These are phyloP conservation scores for Rhagologus leucostigma DNA, from an alignment of 2,113 vertebrate species.

Conservation along the genomic window DNA sequence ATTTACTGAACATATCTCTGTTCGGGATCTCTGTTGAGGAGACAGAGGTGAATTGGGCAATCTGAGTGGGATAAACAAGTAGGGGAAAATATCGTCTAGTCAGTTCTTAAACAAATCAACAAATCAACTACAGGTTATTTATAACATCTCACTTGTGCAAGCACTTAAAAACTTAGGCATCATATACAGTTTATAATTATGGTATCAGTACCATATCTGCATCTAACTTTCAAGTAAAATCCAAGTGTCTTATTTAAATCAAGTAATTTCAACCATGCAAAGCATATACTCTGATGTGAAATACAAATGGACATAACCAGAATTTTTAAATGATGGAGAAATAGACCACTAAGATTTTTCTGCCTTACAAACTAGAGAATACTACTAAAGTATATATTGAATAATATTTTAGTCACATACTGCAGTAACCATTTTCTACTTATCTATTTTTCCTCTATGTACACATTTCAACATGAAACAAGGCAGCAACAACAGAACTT, in stretches of 20 bases:
- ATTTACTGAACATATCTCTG: background rate
- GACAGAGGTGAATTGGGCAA: background rate
- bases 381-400: background rate
- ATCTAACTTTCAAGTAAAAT: background rate
- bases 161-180: background rate
- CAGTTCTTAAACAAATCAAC: background rate
- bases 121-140: background rate
- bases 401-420: background rate
- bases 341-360: background rate
- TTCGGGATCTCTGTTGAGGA: background rate
- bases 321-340: background rate
- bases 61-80: background rate
- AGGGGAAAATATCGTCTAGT: background rate
- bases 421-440: background rate
- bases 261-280: background rate
- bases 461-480: background rate
- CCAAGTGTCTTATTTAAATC: background rate
- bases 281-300: background rate
- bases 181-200: background rate
- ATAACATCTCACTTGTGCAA: background rate
- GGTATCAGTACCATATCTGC: background rate
- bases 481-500: background rate
- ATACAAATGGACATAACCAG: background rate
- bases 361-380: background rate
- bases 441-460: background rate